Conservation (phyloP, 1,140 invertebrate species). For the Drosophila bocki region DNA sequence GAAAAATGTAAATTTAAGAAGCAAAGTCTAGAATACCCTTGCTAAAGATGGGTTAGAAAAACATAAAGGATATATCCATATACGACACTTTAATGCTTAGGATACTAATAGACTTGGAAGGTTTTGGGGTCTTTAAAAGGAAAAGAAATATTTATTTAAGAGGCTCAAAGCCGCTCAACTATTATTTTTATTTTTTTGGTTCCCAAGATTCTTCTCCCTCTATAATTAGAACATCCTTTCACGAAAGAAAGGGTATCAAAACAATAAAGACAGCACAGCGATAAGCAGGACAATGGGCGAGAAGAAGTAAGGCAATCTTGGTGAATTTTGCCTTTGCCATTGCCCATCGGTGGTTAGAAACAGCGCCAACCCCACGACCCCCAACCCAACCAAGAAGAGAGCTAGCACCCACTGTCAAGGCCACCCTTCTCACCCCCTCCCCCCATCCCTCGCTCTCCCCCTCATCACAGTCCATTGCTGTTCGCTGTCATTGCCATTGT, state of each 20-base stretch:
- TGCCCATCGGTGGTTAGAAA: slow-evolving; percentile 61
- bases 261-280: slow-evolving; percentile 33
- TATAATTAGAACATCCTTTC: not conserved
- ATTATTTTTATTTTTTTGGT: too few relatives aligned
- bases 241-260: slow-evolving; percentile 1
- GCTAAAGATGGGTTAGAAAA: too few relatives aligned
- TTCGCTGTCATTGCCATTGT: slow-evolving; percentile 83
- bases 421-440: not conserved
- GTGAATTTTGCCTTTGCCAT: slow-evolving; percentile 54
- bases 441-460: too few relatives aligned
- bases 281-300: slow-evolving; percentile 67
- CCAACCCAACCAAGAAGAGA: not conserved
- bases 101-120: not conserved
- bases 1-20: not conserved
- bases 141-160: not conserved
- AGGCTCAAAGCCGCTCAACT: too few relatives aligned
- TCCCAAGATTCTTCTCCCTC: not conserved
- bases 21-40: not conserved
- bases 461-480: slow-evolving; percentile 29
- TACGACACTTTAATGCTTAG: not conserved
- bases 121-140: not conserved
- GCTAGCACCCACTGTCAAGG: slow-evolving; percentile 9
- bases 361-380: not conserved
- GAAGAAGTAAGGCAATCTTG: slow-evolving; percentile 33
- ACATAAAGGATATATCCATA: not conserved